A percentile compares a stretch with the other conserved stretches of the same genome.
These are phyloP conservation scores for Coccyzus lansbergi DNA, from an alignment of 2,797 vertebrate genomes.

Conservation along the genomic window DNA sequence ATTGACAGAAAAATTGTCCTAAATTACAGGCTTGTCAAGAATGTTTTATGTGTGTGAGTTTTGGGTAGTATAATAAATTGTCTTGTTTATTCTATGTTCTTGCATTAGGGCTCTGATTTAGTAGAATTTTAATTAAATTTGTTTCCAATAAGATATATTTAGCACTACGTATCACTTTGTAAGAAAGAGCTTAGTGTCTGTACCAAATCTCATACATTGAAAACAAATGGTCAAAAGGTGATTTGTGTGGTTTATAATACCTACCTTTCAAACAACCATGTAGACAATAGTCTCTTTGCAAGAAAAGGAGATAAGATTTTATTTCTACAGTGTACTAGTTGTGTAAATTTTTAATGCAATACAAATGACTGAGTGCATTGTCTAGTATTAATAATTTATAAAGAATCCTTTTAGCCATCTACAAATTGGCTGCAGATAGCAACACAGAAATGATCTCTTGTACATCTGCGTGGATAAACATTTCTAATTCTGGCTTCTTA, in stretches of 20 bases:
- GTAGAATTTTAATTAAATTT: conserved; percentile 20
- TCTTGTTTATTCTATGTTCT: conserved; percentile 24
- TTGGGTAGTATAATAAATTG: neutral
- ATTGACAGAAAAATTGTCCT: conserved; percentile 23
- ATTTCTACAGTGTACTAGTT: neutral
- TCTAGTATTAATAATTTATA: conserved; percentile 11
- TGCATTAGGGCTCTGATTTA: conserved; percentile 1
- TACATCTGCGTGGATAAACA: neutral
- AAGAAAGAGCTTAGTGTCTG: neutral
- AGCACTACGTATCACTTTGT: neutral
- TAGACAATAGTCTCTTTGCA: neutral
- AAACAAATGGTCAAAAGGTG: neutral
- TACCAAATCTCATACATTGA: neutral
- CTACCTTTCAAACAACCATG: neutral
- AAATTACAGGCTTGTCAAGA: conserved; percentile 15
- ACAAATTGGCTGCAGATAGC: neutral
- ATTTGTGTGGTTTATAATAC: neutral
- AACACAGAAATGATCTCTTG: neutral
- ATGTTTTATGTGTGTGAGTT: neutral
- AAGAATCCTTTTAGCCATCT: neutral
- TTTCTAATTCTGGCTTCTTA: neutral
- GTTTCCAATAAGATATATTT: conserved; percentile 25
- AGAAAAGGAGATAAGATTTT: neutral
- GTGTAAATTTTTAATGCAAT: conserved; percentile 36
- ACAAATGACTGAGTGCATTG: neutral